These are phyloP conservation scores for Lasioglossum lativentre DNA, from an alignment of 2,888 invertebrate species.

Conservation along the genomic window DNA sequence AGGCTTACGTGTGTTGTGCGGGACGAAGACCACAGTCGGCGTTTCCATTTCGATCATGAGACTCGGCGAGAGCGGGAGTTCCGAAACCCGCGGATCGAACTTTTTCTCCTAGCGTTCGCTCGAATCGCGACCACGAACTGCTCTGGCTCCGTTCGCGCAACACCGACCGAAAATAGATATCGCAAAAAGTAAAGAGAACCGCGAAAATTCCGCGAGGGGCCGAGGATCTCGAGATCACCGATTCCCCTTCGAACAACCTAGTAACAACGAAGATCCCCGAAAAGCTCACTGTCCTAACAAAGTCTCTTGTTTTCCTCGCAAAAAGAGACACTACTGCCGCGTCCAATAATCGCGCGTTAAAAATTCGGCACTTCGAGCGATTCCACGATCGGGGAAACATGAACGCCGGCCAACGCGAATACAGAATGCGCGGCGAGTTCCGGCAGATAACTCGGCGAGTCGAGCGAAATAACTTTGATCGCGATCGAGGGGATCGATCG, in stretches of 20 bases:
- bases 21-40: constrained; percentile 71
- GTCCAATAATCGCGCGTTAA: neutral
- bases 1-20: constrained; percentile 77
- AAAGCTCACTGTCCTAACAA: neutral
- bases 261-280: neutral
- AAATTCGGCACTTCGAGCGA: neutral
- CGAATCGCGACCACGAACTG: constrained; percentile 29
- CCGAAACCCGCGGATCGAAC: constrained; percentile 40
- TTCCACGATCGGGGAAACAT: neutral
- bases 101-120: constrained; percentile 36
- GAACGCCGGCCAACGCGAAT: neutral
- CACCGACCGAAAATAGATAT: constrained; percentile 62
- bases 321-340: neutral
- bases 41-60: constrained; percentile 73
- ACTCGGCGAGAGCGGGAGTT: neutral
- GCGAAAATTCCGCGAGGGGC: constrained; percentile 36
- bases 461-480: neutral
- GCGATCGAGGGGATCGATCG: neutral
- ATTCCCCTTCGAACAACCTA: neutral
- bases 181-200: constrained; percentile 55
- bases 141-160: constrained; percentile 21
- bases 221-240: constrained; percentile 37
- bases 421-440: neutral
- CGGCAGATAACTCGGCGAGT: neutral
- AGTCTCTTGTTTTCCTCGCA: neutral